Percentiles rank a stretch among this genome's conserved stretches.
phyloP scores from a whole-genome alignment of 1,140 invertebrate species.

The Aphis gossypii region DNA sequence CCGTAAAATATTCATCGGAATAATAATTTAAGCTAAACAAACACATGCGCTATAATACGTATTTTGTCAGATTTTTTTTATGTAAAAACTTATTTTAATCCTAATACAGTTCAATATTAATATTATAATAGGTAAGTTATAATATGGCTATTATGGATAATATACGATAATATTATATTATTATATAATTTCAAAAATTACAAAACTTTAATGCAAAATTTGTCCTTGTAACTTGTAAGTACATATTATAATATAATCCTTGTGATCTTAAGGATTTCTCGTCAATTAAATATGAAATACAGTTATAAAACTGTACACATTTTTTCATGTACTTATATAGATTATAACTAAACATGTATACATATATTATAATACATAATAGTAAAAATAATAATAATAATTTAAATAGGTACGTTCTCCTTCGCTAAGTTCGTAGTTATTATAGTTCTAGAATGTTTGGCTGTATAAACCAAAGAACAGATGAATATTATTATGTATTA shows the following conservation, averaged over 20 bases:
- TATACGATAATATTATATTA: not conserved
- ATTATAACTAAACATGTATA: not conserved
- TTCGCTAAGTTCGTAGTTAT: not conserved
- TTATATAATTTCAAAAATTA: not conserved
- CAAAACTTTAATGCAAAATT: not conserved
- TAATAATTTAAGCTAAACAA: not conserved
- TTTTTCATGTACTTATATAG: not conserved
- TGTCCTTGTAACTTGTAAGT: not conserved
- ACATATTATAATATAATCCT: not conserved
- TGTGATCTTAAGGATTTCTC: not conserved
- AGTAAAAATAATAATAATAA: not conserved
- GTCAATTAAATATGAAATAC: not conserved
- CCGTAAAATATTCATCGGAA: conserved; percentile 5
- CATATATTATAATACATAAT: no score
- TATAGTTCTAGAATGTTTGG: not conserved
- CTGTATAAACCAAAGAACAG: not conserved
- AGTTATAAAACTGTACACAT: conserved; percentile 3
- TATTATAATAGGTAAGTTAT: not conserved
- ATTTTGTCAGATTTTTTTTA: not conserved
- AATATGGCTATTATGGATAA: not conserved
- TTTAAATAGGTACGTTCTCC: not conserved
- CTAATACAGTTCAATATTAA: not conserved
- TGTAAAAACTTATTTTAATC: not conserved
- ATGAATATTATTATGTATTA: not conserved
- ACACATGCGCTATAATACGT: not conserved